Evolutionary conservation across 2,888 invertebrate species (phyloP).

Genomic region (Loripinus fragilis): DNA sequence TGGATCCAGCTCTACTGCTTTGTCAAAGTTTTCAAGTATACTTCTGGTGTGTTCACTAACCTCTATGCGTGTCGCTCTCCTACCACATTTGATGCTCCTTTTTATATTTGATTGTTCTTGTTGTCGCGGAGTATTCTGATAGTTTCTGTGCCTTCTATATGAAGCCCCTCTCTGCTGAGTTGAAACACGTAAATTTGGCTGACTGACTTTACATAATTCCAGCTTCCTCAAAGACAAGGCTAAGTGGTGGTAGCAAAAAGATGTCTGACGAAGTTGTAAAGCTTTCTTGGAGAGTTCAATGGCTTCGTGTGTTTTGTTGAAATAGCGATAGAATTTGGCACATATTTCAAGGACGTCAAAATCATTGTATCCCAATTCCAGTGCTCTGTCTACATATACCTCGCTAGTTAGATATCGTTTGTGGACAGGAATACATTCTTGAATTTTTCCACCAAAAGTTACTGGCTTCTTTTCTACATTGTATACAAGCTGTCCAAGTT

Average conservation of each 20-base stretch:
- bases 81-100: neutral
- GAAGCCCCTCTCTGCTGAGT: too few relatives aligned
- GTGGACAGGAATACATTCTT: neutral
- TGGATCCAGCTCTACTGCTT: neutral
- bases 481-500: neutral
- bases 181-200: neutral
- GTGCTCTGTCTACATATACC: neutral
- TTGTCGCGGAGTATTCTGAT: neutral
- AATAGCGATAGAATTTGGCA: conserved; percentile 3
- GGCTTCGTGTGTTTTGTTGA: neutral
- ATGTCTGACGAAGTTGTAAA: neutral
- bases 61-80: neutral
- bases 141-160: neutral
- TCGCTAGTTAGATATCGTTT: neutral
- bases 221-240: neutral
- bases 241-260: neutral
- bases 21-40: neutral
- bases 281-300: neutral
- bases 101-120: neutral
- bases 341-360: neutral
- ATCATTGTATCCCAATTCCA: neutral
- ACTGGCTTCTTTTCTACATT: neutral
- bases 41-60: neutral
- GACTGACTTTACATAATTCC: neutral
- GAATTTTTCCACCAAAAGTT: neutral